Base-by-base conservation (phyloP, 1,140 invertebrate genomes). In the Frieseomelitta varia region DNA sequence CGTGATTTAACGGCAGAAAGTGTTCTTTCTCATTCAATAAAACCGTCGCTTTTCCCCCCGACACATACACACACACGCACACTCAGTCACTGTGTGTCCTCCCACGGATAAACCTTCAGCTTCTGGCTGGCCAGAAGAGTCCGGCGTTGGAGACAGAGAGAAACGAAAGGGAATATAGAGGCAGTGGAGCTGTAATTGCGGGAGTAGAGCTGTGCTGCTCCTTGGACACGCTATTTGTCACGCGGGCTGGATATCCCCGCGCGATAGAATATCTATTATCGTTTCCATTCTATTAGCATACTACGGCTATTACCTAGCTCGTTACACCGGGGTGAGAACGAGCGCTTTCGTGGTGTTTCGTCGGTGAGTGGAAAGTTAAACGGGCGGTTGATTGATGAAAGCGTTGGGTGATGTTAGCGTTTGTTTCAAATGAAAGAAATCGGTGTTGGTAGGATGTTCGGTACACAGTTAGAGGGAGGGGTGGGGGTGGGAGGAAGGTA, bases 11-110 rank as follows among this genome's bases (percentile, higher is more conserved):
- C 87, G 78, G 68, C 91, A 84, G 87, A 87, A 91, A 88, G 84
- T 83, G 82, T 90, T 89, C 90, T 85, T 89, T 91, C 86, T 90
- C 90, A 87, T 91, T 91, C 91, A 90, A 92, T 92, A 90, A 92
- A 90, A 90, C 90, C 88, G 73, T 90, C 90, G 86, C 78, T 84
- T 87, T 78, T 88, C 79, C 81, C 73, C 77, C 14, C 14, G 24
- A 51, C 69, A 8, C 8, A 30, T 2, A 30, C 30, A 30, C 30
- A 12, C 39, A 51, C 69, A 47, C 8, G 2, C 30, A 12, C 39
- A 51, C 69, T 10, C 8, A 47, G 39, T n/a, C 24, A 11, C 34
- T 3, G 39, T n/a, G 47, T 75, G 87, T 85, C 83, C 81, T 71
- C 71, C 69, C 58, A 85, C 58, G 78, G 72, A 24, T 58, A 8